A percentile compares a stretch with the other conserved stretches of the same genome.
These are phyloP conservation scores for Falco concolor DNA, from an alignment of 2,797 vertebrate genomes.

Conservation along the genomic window DNA sequence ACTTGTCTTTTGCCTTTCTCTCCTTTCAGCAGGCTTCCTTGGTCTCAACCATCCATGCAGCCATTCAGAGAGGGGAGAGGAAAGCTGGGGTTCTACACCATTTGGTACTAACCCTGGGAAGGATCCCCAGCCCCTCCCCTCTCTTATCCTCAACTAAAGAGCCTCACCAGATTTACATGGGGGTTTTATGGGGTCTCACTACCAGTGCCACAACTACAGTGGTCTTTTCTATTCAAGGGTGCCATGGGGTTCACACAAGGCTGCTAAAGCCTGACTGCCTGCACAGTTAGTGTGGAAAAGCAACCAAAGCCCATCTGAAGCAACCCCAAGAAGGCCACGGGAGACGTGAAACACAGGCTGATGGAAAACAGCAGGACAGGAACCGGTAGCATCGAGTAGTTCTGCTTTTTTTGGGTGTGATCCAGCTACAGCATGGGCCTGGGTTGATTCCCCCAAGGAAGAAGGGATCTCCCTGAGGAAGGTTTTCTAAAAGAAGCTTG, in stretches of 20 bases:
- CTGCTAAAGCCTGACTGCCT: not conserved
- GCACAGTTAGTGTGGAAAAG: not conserved
- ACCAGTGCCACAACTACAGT: not conserved
- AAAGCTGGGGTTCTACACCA: not conserved
- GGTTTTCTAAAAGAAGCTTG: not conserved
- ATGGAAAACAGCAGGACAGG: not conserved
- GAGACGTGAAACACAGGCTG: not conserved
- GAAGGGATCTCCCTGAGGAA: not conserved
- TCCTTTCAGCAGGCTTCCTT: not conserved
- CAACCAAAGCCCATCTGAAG: not conserved
- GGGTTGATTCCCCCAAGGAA: not conserved
- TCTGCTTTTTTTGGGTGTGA: not conserved
- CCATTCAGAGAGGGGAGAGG: not conserved
- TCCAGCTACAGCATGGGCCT: not conserved
- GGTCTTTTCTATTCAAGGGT: not conserved
- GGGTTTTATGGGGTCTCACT: not conserved
- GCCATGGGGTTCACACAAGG: not conserved
- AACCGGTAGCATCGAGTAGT: not conserved
- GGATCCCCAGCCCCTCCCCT: no score
- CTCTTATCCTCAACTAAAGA: not conserved
- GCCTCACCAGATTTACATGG: not conserved
- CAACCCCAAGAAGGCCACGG: not conserved
- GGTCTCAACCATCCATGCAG: not conserved
- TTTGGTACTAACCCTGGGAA: not conserved
- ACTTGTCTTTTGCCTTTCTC: not conserved